These are phyloP conservation scores for Tortricodes alternella DNA, from an alignment of 2,888 invertebrate species.

Conservation along the genomic window DNA sequence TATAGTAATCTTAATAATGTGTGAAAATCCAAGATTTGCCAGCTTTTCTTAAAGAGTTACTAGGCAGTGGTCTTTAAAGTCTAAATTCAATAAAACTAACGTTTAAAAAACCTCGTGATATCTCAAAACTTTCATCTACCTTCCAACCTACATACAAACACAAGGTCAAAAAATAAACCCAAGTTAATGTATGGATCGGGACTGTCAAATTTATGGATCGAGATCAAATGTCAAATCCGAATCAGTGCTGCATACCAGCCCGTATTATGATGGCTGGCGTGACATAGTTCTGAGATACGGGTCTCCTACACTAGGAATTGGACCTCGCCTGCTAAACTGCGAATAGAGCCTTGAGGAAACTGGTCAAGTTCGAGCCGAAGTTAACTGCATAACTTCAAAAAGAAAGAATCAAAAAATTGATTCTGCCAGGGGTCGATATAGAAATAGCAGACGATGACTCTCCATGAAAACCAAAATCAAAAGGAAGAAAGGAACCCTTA, in stretches of 20 bases:
- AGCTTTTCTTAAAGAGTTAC: no score
- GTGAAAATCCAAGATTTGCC: no score
- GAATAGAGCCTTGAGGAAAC: background rate
- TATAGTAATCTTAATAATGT: no score
- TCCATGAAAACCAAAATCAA: no score
- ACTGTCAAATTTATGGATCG: no score
- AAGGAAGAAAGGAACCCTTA: no score
- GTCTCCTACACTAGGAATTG: background rate
- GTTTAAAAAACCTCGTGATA: background rate
- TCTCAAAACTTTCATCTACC: background rate
- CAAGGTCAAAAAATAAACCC: slow-evolving; percentile 7
- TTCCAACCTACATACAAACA: background rate
- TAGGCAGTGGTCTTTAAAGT: no score
- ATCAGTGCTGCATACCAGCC: slow-evolving; percentile 13
- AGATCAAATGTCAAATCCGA: slow-evolving; percentile 19
- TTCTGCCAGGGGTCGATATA: no score
- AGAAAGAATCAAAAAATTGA: no score
- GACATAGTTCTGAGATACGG: background rate
- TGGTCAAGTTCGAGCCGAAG: background rate
- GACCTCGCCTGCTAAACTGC: background rate
- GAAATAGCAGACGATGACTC: no score
- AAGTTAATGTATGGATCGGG: background rate
- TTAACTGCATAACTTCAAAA: no score
- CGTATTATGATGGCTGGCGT: slow-evolving; percentile 9
- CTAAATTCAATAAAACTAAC: no score